Base-by-base conservation (phyloP, 2,797 vertebrate species). In the Hirundo rustica region DNA sequence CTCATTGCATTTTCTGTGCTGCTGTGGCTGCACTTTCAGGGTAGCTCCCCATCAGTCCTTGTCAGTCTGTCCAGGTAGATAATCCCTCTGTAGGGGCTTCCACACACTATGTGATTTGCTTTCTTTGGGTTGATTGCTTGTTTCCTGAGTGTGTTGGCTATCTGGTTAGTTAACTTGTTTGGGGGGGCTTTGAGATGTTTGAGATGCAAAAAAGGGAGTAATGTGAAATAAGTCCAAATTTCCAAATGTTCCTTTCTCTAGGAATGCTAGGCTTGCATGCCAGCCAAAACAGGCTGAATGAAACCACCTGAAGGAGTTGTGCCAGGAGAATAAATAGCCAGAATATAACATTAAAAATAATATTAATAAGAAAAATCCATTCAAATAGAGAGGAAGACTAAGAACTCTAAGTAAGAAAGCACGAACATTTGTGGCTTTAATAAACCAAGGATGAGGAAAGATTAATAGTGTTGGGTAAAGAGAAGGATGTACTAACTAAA, bases 1-100 rank as follows among this genome's bases (percentile, higher is more conserved):
- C 30, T 6, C 11, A 6, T 22, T 81, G 48, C 13, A 0, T 5
- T 1, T 0, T 6, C 25, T 44, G 30, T 9, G 17, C 38, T 57
- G 38, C 71, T n/a, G 22, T 2, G 13, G 16, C 58, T 36, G 9
- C 3, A 4, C 32, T 62, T 27, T 29, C 44, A 29, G 64, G 30
- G 0, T 4, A 44, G 64, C 38, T 30, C 27, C 29, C 32, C 40
- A 18, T 10, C 78, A 42, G 45, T 6, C 57, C 75, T 38, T 26
- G 45, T 42, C 58, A 16, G 34, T 11, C 61, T 51, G 54, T 62
- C 7, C 4, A 68, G 65, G 53, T 55, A 71, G 15, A 85, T 60
- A 67, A 74, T 67, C 27, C 11, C 19, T 87, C 48, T 0, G 0
- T 3, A 30, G 21, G 13, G 19, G 3, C 6, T 80, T 61, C 62